These are phyloP conservation scores for Oscheius sp. DNA, from an alignment of 2,888 invertebrate genomes.

Conservation along the genomic window DNA sequence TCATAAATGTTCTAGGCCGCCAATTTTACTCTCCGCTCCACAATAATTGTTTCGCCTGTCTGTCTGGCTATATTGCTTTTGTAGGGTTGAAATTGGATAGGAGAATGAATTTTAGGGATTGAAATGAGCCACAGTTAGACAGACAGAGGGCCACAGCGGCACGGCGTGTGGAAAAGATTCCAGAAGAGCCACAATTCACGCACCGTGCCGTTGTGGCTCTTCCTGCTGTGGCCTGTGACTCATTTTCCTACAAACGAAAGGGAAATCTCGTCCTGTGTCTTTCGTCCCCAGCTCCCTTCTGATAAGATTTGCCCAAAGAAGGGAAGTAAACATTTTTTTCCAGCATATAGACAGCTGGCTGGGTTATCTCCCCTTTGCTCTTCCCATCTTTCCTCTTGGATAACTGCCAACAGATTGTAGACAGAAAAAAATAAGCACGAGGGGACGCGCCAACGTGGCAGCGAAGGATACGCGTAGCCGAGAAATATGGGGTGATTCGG, in stretches of 20 bases:
- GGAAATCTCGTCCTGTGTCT: neutral
- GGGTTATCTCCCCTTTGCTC: too few relatives aligned
- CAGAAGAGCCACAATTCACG: too few relatives aligned
- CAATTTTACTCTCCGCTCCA: too few relatives aligned
- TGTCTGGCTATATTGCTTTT: neutral
- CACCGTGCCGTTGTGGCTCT: neutral
- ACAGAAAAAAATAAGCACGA: neutral
- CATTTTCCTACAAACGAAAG: slow-evolving; percentile 16
- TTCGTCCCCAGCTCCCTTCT: neutral
- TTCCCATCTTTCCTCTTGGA: neutral
- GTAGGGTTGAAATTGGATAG: neutral
- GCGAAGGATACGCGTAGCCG: neutral
- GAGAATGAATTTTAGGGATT: too few relatives aligned
- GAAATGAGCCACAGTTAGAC: too few relatives aligned
- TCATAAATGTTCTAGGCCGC: too few relatives aligned
- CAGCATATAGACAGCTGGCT: neutral
- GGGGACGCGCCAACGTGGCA: neutral
- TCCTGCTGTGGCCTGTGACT: neutral
- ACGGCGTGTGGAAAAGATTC: too few relatives aligned
- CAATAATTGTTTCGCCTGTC: neutral
- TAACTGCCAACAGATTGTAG: neutral
- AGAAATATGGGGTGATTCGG: neutral
- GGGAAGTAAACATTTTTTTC: slow-evolving; percentile 20
- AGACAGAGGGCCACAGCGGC: too few relatives aligned
- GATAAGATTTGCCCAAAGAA: slow-evolving; percentile 11